These are phyloP conservation scores for Alca torda DNA, from an alignment of 2,797 vertebrate genomes.

Conservation along the genomic window DNA sequence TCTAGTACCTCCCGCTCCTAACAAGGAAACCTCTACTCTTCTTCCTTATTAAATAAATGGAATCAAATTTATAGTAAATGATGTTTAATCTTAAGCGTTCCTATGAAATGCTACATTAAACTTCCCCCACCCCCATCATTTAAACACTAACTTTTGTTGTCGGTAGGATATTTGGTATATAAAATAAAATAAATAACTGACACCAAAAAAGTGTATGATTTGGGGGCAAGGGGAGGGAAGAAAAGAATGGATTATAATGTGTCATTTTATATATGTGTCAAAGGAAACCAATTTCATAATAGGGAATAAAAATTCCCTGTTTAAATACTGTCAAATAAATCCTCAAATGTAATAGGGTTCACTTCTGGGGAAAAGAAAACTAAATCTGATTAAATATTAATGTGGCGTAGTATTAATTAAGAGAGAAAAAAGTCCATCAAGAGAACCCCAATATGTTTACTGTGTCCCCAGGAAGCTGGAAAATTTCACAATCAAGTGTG, in stretches of 20 bases:
- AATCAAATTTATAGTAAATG: slow-evolving; percentile 54
- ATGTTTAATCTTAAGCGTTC: slow-evolving; percentile 15
- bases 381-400: slow-evolving; percentile 78
- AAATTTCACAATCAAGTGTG: slow-evolving; percentile 82
- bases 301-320: slow-evolving; percentile 70
- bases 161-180: not conserved
- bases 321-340: slow-evolving; percentile 68
- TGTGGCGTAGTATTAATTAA: slow-evolving; percentile 76
- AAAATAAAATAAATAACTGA: slow-evolving; percentile 15
- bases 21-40: not conserved
- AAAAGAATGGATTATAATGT: slow-evolving; percentile 51
- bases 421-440: slow-evolving; percentile 74
- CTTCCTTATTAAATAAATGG: slow-evolving; percentile 1
- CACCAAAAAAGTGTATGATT: not conserved
- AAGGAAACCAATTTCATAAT: slow-evolving; percentile 44
- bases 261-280: slow-evolving; percentile 57
- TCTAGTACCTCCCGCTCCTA: not conserved
- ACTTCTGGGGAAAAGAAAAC: slow-evolving; percentile 67
- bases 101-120: not conserved
- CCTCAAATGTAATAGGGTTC: slow-evolving; percentile 62
- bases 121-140: not conserved
- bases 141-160: not conserved
- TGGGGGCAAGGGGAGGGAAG: slow-evolving; percentile 53
- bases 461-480: slow-evolving; percentile 77
- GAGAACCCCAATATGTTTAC: slow-evolving; percentile 82